Conservation (phyloP, 2,888 invertebrate genomes). For the Acleris cristana region DNA sequence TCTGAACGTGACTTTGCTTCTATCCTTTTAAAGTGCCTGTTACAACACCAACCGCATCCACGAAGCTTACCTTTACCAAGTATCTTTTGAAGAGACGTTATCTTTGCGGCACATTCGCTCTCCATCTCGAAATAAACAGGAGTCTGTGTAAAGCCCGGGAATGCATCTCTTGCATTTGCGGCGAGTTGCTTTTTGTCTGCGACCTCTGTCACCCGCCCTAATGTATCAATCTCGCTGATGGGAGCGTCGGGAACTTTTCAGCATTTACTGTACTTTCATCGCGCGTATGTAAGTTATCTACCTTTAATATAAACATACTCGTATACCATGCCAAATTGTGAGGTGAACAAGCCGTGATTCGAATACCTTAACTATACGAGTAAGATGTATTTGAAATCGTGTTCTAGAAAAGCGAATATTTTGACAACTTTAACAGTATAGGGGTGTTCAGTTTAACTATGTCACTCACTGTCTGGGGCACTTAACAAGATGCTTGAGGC, state of each 20-base stretch:
- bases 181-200: conserved; percentile 23
- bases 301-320: background rate
- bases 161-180: conserved; percentile 54
- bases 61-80: conserved; percentile 3
- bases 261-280: conserved; percentile 21
- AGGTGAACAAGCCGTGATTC: background rate
- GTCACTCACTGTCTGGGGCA: no score
- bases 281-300: background rate
- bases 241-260: conserved; percentile 37
- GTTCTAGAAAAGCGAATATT: background rate
- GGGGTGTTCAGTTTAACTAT: no score
- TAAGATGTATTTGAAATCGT: background rate
- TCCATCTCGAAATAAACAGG: conserved; percentile 42
- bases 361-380: no score
- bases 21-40: background rate
- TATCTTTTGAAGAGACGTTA: conserved; percentile 16
- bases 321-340: background rate
- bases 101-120: conserved; percentile 15
- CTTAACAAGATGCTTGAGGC: background rate
- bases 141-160: conserved; percentile 60
- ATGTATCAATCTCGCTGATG: conserved; percentile 66
- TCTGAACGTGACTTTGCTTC: background rate
- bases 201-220: conserved; percentile 51
- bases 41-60: background rate
- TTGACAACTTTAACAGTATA: no score